Conservation (phyloP, 2,888 invertebrate species). For the Anaspis maculata region DNA sequence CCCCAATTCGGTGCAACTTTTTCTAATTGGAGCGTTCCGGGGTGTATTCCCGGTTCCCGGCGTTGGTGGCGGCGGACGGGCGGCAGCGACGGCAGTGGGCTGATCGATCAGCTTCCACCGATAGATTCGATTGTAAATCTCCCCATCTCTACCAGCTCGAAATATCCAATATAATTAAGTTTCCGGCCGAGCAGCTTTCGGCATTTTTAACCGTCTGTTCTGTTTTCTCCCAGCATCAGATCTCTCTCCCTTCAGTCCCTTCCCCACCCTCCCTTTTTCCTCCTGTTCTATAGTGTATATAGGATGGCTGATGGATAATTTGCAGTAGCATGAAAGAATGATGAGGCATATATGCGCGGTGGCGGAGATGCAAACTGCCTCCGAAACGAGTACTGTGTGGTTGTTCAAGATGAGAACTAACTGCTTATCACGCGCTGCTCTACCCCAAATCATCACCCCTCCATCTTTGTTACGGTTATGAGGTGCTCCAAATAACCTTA, state of each 20-base stretch:
- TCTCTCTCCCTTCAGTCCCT: too few species aligned
- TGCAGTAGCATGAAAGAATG: constrained; percentile 38
- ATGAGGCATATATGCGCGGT: constrained; percentile 26
- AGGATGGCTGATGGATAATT: constrained; percentile 37
- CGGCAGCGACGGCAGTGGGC: too few species aligned
- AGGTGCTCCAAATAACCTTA: constrained; percentile 23
- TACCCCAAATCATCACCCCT: constrained; percentile 20
- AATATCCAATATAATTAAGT: constrained; percentile 41
- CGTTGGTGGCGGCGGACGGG: too few species aligned
- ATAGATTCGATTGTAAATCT: constrained; percentile 36
- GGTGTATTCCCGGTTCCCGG: too few species aligned
- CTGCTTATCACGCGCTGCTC: constrained; percentile 24
- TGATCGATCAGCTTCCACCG: not conserved
- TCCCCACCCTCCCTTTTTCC: constrained; percentile 15
- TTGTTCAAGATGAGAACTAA: constrained; percentile 24
- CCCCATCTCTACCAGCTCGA: too few species aligned
- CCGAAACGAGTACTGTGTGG: constrained; percentile 22
- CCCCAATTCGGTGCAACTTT: too few species aligned
- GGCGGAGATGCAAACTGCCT: constrained; percentile 24
- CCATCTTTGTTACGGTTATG: constrained; percentile 21
- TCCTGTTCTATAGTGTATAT: too few species aligned
- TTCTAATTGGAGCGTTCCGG: too few species aligned
- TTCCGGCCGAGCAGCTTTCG: constrained; percentile 37
- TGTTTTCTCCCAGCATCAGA: too few species aligned
- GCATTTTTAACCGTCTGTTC: too few species aligned